These are phyloP conservation scores for Onychomys leucogaster DNA, from an alignment of 2,797 vertebrate genomes.

Conservation along the genomic window DNA sequence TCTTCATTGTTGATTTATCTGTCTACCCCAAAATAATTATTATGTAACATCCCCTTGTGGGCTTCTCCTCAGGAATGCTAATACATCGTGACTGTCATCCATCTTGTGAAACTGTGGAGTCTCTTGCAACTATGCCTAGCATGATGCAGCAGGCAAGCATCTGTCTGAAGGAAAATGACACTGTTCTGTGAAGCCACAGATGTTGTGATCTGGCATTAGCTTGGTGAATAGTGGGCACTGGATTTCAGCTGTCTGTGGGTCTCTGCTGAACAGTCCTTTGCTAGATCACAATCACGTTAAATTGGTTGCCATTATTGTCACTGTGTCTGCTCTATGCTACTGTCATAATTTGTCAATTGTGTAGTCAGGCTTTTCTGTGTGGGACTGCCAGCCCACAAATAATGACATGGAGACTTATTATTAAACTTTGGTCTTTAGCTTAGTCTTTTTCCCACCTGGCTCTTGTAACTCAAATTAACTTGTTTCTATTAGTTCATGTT, in stretches of 20 bases:
- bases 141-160: background rate
- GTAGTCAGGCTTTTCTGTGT: too few species aligned
- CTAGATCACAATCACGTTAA: background rate
- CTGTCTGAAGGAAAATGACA: background rate
- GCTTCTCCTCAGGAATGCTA: background rate
- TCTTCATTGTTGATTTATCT: background rate
- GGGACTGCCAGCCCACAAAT: too few species aligned
- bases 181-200: background rate
- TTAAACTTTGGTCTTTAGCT: too few species aligned
- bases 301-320: background rate
- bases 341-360: background rate
- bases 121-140: background rate
- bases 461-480: too few species aligned
- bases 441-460: too few species aligned
- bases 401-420: too few species aligned
- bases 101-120: background rate
- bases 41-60: too few species aligned
- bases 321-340: background rate
- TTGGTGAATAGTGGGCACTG: background rate
- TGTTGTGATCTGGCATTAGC: background rate
- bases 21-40: background rate
- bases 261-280: rapidly evolving
- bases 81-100: too few species aligned
- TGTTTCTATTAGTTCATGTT: too few species aligned
- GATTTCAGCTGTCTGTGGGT: background rate